phyloP scores from a whole-genome alignment of 2,113 vertebrate species.

The Cyanoliseus patagonus region DNA sequence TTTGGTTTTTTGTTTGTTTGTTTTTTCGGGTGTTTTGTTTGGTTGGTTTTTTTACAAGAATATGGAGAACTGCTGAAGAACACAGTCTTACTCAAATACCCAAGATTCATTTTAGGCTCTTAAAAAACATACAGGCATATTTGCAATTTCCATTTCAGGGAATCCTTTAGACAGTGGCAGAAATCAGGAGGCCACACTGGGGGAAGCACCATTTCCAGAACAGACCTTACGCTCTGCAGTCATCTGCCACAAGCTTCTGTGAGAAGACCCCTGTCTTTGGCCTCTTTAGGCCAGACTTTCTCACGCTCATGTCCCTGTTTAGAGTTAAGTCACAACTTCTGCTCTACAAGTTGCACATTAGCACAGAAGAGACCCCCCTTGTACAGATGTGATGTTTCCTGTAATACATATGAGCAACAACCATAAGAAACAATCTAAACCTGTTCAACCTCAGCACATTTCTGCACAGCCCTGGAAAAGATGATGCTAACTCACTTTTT shows the following conservation, averaged over 20 bases:
- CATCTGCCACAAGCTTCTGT: not conserved
- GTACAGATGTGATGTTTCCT: not conserved
- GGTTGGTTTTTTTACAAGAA: not conserved
- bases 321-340: not conserved
- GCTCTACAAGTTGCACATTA: not conserved
- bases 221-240: not conserved
- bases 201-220: not conserved
- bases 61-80: not conserved
- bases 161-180: not conserved
- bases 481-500: not conserved
- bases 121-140: not conserved
- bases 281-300: not conserved
- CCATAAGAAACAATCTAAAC: not conserved
- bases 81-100: too few species aligned
- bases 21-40: too few species aligned
- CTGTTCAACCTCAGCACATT: not conserved
- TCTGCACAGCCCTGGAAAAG: not conserved
- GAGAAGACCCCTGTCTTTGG: not conserved
- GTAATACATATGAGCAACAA: accelerated
- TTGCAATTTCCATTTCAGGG: not conserved
- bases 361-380: not conserved
- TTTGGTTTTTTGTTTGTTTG: not conserved
- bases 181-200: not conserved
- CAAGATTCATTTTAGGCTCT: not conserved
- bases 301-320: not conserved